These are phyloP conservation scores for Phrynocephalus forsythii DNA, from an alignment of 2,797 vertebrate species.

Conservation along the genomic window DNA sequence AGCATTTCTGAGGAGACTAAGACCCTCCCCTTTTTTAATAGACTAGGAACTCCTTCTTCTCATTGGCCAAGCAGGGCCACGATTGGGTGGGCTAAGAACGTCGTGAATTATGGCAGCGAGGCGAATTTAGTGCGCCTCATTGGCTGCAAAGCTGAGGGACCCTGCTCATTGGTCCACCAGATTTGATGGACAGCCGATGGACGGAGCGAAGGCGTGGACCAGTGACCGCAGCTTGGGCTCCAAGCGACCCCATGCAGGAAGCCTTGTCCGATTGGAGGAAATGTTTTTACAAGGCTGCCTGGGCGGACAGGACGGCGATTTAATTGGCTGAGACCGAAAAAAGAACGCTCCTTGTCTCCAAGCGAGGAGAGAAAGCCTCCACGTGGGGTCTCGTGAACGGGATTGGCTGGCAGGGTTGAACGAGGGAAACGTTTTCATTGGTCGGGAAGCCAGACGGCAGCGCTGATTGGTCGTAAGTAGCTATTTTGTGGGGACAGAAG, in stretches of 20 bases:
- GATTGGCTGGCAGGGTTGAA: background rate
- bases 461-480: background rate
- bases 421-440: background rate
- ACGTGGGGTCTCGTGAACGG: background rate
- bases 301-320: background rate
- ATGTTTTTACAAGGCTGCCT: too few species aligned
- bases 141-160: background rate
- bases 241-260: background rate
- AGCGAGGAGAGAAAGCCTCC: background rate
- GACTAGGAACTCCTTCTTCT: background rate
- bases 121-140: background rate
- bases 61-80: background rate
- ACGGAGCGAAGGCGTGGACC: too few species aligned
- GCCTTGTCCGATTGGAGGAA: background rate
- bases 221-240: too few species aligned
- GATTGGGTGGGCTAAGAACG: background rate
- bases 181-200: background rate
- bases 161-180: background rate
- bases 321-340: background rate
- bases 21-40: background rate
- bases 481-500: background rate
- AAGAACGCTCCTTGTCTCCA: background rate
- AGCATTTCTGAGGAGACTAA: background rate
- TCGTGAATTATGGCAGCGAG: background rate
- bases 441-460: background rate